Evolutionary conservation across 2,113 vertebrate genomes (phyloP).

Genomic region (Anguilla japonica): DNA sequence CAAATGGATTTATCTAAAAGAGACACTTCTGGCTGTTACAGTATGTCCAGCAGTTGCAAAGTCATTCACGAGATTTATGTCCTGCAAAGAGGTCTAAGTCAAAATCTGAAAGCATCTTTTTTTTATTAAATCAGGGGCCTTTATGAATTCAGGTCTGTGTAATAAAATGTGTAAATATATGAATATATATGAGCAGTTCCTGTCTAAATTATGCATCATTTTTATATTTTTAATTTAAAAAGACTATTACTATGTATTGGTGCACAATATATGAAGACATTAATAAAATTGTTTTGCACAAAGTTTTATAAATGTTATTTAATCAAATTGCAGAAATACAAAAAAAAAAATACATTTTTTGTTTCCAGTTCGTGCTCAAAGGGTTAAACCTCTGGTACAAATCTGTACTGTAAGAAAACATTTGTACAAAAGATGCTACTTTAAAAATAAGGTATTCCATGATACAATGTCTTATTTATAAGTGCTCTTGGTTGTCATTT

Average conservation of each 20-base stretch:
- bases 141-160: constrained; percentile 68
- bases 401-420: constrained; percentile 75
- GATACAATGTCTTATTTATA: constrained; percentile 92
- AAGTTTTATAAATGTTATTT: constrained; percentile 81
- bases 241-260: constrained; percentile 74
- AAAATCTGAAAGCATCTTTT: constrained; percentile 60
- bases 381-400: constrained; percentile 88
- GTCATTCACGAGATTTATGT: constrained; percentile 60
- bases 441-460: constrained; percentile 86
- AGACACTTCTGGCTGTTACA: constrained; percentile 23
- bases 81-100: constrained; percentile 19
- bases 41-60: constrained; percentile 41
- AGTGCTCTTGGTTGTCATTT: constrained; percentile 86
- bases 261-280: constrained; percentile 74
- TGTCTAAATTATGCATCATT: constrained; percentile 78
- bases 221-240: constrained; percentile 78
- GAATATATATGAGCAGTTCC: constrained; percentile 51
- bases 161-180: constrained; percentile 66
- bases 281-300: constrained; percentile 91
- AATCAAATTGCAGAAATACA: constrained; percentile 56
- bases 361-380: constrained; percentile 88
- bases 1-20: constrained; percentile 9
- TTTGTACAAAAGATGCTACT: constrained; percentile 97
- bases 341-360: constrained; percentile 67
- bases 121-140: constrained; percentile 60